These are phyloP conservation scores for Coremacera marginata DNA, from an alignment of 2,888 invertebrate species.

Conservation along the genomic window DNA sequence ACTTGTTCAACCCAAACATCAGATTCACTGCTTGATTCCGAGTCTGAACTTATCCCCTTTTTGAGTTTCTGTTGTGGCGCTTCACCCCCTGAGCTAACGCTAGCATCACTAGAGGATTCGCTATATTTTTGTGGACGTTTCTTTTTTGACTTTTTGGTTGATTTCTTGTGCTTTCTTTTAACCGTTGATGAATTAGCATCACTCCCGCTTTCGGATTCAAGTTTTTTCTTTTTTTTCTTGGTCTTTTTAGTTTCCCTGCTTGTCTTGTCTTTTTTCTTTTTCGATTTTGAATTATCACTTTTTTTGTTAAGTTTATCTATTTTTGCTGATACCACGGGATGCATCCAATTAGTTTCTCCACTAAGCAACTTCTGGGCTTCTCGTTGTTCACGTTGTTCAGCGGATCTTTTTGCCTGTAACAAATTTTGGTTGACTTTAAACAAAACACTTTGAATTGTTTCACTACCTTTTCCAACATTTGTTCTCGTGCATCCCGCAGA, in stretches of 20 bases:
- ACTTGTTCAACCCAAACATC: constrained; percentile 76
- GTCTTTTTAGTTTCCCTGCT: constrained; percentile 55
- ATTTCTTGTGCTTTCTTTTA: constrained; percentile 32
- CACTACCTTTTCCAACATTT: constrained; percentile 57
- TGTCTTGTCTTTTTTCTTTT: constrained; percentile 69
- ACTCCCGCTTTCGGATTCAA: constrained; percentile 39
- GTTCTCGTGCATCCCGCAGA: constrained; percentile 59
- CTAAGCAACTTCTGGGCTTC: constrained; percentile 55
- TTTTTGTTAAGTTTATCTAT: constrained; percentile 51
- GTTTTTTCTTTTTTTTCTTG: constrained; percentile 52
- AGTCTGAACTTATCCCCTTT: constrained; percentile 1
- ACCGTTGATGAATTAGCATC: constrained; percentile 22
- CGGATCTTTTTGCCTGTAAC: constrained; percentile 56
- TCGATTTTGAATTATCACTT: constrained; percentile 54
- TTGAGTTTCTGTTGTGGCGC: not conserved
- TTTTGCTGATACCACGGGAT: constrained; percentile 58
- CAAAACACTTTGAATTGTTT: not conserved
- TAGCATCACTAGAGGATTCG: constrained; percentile 3
- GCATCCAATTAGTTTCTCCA: constrained; percentile 63
- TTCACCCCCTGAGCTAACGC: not conserved
- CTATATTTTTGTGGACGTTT: constrained; percentile 39
- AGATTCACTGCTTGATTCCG: constrained; percentile 45
- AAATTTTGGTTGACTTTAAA: not conserved
- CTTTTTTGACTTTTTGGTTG: constrained; percentile 36
- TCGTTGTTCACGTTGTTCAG: constrained; percentile 55